A percentile compares a stretch with the other conserved stretches of the same genome.
These are phyloP conservation scores for Calidris pugnax DNA, from an alignment of 2,113 vertebrate species.

Conservation along the genomic window DNA sequence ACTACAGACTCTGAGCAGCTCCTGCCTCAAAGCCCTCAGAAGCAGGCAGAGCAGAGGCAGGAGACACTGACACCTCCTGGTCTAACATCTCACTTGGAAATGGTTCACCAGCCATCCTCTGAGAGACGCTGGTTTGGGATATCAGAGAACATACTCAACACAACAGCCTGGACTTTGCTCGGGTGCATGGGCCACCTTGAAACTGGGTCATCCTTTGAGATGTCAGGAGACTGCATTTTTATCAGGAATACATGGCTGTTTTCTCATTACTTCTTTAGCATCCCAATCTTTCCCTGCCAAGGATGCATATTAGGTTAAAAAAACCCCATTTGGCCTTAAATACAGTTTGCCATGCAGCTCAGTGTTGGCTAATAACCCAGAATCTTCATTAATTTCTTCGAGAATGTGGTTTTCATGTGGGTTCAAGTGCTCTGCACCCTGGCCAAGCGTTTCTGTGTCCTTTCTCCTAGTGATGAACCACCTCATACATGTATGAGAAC, in stretches of 20 bases:
- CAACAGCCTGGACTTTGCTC: neutral
- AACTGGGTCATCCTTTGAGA: neutral
- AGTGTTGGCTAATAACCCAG: neutral
- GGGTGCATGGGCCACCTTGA: neutral
- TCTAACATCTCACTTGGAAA: neutral
- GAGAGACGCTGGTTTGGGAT: neutral
- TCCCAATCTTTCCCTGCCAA: neutral
- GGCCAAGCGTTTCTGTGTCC: neutral
- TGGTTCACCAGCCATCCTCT: neutral
- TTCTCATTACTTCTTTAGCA: neutral
- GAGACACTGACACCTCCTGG: conserved; percentile 35
- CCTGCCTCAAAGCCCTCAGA: rapidly evolving
- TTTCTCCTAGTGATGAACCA: neutral
- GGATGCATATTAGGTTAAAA: neutral
- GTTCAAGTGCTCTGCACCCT: rapidly evolving
- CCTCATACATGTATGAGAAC: neutral
- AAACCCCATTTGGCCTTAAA: neutral
- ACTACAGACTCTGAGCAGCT: neutral
- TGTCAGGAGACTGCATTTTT: neutral
- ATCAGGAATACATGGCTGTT: neutral
- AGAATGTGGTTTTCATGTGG: rapidly evolving
- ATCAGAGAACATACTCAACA: neutral
- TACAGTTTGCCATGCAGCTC: neutral
- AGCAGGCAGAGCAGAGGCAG: neutral
- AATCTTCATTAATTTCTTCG: neutral